Evolutionary conservation across 2,888 invertebrate species (phyloP), one percentile per base, ranked within the genome.

Genomic region (Limnephilus lunatus): DNA sequence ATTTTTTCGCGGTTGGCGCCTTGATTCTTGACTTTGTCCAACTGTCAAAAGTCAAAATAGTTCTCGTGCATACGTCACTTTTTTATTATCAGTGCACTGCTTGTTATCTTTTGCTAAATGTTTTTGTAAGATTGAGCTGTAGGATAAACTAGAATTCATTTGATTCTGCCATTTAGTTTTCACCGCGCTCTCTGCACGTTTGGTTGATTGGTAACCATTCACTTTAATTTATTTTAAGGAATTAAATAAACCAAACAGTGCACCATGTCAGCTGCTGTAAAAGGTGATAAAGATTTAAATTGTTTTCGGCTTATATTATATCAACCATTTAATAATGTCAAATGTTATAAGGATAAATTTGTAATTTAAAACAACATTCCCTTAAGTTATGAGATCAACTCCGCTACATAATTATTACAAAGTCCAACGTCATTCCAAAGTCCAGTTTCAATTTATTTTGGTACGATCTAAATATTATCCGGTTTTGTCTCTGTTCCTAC

Each of bases 201-300:
- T 25, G 68, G 25, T 53, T 53, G 5, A 68, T 68, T n/a, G 68
- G 7, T n/a, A 68, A n/a, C 25, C 68, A 68, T 68, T 25, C 25
- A 68, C 68, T 68, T 68, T 53, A 53, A 53, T 53, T 53, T 53
- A 25, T 53, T 53, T 53, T 68, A 25, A 68, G 9, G 68, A 68
- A 68, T 68, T 9, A n/a, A 68, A n/a, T 68, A 68, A 68, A 68
- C 25, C 25, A 68, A 68, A 68, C 68, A 68, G 68, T 68, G 25
- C 68, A 68, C 68, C 68, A 93, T 93, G 94, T 93, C 92, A 39
- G 90, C 92, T 35, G 93, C 93, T 88, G 93, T 93, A 86, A 93
- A 93, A 92, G 93, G 92, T 93, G 88, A 19, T 88, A 88, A 90
- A 92, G 85, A n/a, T 68, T 25, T 68, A 1, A 68, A 68, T 68